A percentile compares a stretch with the other conserved stretches of the same genome.
These are phyloP conservation scores for Cerceris ruficornis DNA, from an alignment of 2,888 invertebrate genomes.

Conservation along the genomic window DNA sequence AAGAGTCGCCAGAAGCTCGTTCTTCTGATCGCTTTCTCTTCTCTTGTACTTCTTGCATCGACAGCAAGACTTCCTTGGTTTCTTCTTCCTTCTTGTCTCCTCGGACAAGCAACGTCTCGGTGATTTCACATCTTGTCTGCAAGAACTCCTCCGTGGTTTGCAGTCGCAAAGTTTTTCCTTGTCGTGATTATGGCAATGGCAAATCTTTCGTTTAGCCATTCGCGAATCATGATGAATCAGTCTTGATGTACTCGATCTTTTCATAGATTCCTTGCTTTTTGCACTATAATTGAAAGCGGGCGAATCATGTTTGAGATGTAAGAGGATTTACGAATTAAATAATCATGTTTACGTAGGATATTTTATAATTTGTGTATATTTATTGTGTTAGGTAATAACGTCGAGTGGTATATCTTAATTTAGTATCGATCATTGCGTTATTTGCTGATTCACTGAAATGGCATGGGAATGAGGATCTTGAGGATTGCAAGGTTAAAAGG, in stretches of 20 bases:
- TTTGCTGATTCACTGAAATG: slow-evolving; percentile 39
- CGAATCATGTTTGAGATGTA: background rate
- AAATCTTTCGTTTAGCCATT: slow-evolving; percentile 12
- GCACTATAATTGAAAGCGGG: slow-evolving; percentile 8
- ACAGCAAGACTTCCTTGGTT: slow-evolving; percentile 14
- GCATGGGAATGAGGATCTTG: slow-evolving; percentile 42
- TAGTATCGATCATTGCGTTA: slow-evolving; percentile 16
- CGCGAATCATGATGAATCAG: background rate
- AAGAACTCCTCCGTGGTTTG: background rate
- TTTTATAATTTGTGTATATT: background rate
- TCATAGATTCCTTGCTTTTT: background rate
- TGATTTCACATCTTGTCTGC: slow-evolving; percentile 6
- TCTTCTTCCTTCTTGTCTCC: slow-evolving; percentile 1
- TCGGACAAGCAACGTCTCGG: background rate
- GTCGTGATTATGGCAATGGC: slow-evolving; percentile 26
- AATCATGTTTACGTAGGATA: background rate
- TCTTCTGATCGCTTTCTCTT: slow-evolving; percentile 27
- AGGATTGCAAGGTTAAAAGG: slow-evolving; percentile 42
- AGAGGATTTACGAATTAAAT: background rate
- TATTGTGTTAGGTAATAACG: slow-evolving; percentile 9
- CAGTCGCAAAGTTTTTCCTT: background rate
- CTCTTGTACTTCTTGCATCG: slow-evolving; percentile 8
- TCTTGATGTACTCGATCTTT: background rate
- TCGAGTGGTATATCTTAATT: slow-evolving; percentile 16
- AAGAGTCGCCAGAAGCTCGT: slow-evolving; percentile 21